Evolutionary conservation across 2,888 invertebrate genomes (phyloP), one percentile per base, ranked within the genome.

Genomic region (Bombyx huttoni): DNA sequence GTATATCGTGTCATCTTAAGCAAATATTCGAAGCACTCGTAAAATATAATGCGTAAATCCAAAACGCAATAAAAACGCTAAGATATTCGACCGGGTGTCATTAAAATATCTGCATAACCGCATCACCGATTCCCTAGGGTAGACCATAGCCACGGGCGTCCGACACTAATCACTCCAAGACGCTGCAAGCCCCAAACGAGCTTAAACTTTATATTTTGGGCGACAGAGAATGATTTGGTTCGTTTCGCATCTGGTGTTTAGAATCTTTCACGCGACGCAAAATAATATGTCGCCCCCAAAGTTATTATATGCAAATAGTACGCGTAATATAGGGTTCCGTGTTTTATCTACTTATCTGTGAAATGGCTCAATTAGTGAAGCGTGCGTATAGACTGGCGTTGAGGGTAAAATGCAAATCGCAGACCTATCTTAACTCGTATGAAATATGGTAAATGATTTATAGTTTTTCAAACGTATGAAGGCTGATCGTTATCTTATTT

Each of bases 331-430:
- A 73, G 83, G 80, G 82, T 71, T 75, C 70, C 85, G 83, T 85
- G 86, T 85, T 86, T 81, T 88, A 88, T 88, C 87, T 84, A 80
- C 84, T 87, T 87, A 87, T 87, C 87, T 86, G 78, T 84, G 80
- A 80, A 85, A 87, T 83, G 77, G 87, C 80, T 86, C 88, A 86
- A 88, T 88, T 87, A 87, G 81, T 58, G 64, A 74, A 69, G 76
- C 78, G 74, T 73, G 77, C 68, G 65, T 64, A 58, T 46, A 52
- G 54, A 56, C 54, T 52, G 50, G 48, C 47, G 49, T 61, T 34
- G 45, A 49, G 56, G 55, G 51, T 51, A 50, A 49, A 56, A 72
- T 73, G 75, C 65, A 70, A 73, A 78, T 74, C 58, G 62, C 60
- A 61, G 59, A 61, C 65, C 65, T 79, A 80, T 80, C 78, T 72